Evolutionary conservation across 2,113 vertebrate species (phyloP), one percentile per base, ranked within the genome.

Genomic region (Peromyscus leucopus): DNA sequence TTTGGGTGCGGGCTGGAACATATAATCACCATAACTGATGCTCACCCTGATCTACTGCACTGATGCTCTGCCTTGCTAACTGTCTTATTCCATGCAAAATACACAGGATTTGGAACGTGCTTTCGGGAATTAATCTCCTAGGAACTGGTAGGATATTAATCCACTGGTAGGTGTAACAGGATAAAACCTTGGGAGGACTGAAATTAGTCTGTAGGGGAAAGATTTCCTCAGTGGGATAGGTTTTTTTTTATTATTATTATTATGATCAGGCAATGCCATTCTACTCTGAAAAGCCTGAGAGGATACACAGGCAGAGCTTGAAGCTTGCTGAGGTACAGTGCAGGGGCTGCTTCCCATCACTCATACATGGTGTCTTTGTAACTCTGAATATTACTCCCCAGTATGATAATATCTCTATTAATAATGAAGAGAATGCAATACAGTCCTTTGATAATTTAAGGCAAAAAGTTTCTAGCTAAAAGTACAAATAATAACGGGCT

Each of bases 401-500:
- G 3, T 26, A 57, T 42, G 15, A 83, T 10, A 67, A 39, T 33
- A 93, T 48, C 48, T 84, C 92, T 85, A 86, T 74, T 78, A 95
- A 90, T 78, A 95, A 90, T 61, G 33, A 95, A 65, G 24, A 63
- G 9, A 74, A 88, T 39, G 8, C 31, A 85, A 2, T 10, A 39
- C 13, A 15, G 55, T 11, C 8, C 39, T 42, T 10, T 28, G 57
- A 2, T 26, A 5, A 85, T 61, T 93, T 90, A 63, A 67, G 59
- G 22, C 33, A 96, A 90, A 89, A 89, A 51, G 21, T 74, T 92
- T 85, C 67, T 63, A 78, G 63, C 19, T 42, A 55, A 26, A 76
- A 4, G 31, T n/a, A 51, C 59, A 96, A 78, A 96, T 94, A 69
- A 57, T 72, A 86, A 13, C 72, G 19, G 72, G 4, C 39, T 94